Base-by-base conservation (phyloP, 2,888 invertebrate genomes). In the Gisinianus flammeolus region DNA sequence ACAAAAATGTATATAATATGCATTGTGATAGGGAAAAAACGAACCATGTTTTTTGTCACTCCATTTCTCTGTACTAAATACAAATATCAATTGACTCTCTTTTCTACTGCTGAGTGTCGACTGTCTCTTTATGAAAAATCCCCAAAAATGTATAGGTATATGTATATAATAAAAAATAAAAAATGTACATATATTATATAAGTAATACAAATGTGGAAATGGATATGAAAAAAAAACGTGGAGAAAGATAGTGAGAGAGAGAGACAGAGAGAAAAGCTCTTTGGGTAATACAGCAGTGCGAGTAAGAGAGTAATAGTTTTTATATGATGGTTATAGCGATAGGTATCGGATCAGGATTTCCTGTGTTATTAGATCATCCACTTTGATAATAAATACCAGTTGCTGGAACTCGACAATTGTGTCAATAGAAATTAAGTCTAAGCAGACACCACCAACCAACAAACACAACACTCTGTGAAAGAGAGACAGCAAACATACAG, bases 301-400 rank as follows among this genome's bases (percentile, higher is more conserved):
- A 67, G 28, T 67, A 30, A 35, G 67, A 67, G 33, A 67, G 67
- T 67, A 26, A 22, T 62, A 26, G 66, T 26, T 66, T 26, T 28
- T 66, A 69, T 19, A 33, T 44, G 22, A 44, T 31, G 30, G 54
- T 67, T n/a, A n/a, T n/a, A n/a, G n/a, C n/a, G 76, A 76, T 76
- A 52, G 52, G 68, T 76, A 76, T 76, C 76, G 67, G 54, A 76
- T 76, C 56, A 68, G 76, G 76, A 76, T 76, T 76, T 76, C 76
- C 76, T 76, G 76, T 67, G 56, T 68, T 54, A 76, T 76, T 69
- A 76, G 76, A 76, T 76, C 68, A 66, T 30, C 66, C 35, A 62
- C 52, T 56, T 33, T 33, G 73, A 73, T 75, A 67, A 67, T 44
- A 66, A 64, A 66, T 66, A 67, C 52, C 66, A 75, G 52, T 75